Evolutionary conservation across 2,113 vertebrate genomes (phyloP), one percentile per base, ranked within the genome.

Genomic region (Megalops atlanticus): DNA sequence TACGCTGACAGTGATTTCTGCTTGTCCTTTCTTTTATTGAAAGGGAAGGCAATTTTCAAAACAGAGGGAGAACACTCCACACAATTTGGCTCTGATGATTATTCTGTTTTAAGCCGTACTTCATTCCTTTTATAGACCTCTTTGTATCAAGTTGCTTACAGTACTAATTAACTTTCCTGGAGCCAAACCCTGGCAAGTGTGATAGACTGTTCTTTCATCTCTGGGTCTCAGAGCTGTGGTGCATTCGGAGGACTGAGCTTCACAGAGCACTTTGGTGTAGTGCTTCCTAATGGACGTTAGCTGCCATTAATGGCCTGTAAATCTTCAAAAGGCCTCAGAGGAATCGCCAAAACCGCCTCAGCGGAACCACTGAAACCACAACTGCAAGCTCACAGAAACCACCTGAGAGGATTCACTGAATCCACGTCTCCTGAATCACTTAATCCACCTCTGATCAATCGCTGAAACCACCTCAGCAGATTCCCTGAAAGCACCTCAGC

Each of bases 21-120:
- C n/a, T n/a, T n/a, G n/a, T n/a, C n/a, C n/a, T n/a, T n/a, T 31
- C 58, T 64, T 64, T 64, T 64, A 64, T 31, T 43, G 54, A 58
- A 40, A 35, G 39, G 15, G 38, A 45, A 41, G 0, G 24, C 24
- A 31, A 18, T 7, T 35, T 18, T 40, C 2, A 27, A 21, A 64
- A 64, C n/a, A n/a, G n/a, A n/a, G n/a, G n/a, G n/a, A n/a, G n/a
- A n/a, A n/a, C 58, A n/a, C 52, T 24, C 58, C 24, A 31, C 24
- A n/a, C 1, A 4, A 11, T 64, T 58, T 58, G 52, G n/a, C 52
- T 58, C 52, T 11, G n/a, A n/a, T 64, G 10, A 64, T 64, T n/a
- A 64, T 64, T 64, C 58, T n/a, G n/a, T 64, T 64, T 64, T 11
- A 64, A 64, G 58, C 31, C 58, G 11, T 31, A 64, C 27, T 64